Base-by-base conservation (phyloP, 2,113 vertebrate species). In the Pseudonaja textilis region DNA sequence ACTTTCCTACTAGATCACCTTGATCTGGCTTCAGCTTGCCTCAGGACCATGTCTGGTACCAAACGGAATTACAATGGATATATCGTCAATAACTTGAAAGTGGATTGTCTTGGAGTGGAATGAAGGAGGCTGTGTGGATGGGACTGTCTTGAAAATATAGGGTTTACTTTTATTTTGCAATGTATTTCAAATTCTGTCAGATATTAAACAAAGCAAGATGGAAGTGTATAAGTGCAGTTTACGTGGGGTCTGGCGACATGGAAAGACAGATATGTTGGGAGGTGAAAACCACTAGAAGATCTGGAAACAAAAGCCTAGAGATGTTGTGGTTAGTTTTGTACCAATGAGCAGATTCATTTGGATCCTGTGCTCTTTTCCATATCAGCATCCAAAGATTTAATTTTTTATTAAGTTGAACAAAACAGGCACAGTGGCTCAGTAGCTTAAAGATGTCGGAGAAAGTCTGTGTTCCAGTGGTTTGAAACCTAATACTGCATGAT, bases 341-440 rank as follows among this genome's bases (percentile, higher is more conserved):
- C 47, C 34, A 39, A 14, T 12, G 20, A 25, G 74, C 45, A 87
- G 92, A 92, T 87, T 91, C 42, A 55, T 64, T 87, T 87, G 91
- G 87, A 90, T 10, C 61, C 47, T 29, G 50, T 16, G 20, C 87
- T 87, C 0, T 90, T 54, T 64, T 50, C 45, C 59, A 95, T 42
- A 56, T 88, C 91, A 61, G 45, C 0, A 85, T 90, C 52, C 92
- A 93, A 89, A 39, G 91, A 85, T 93, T 54, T 39, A 39, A 42
- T 25, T 61, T 61, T 96, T 95, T 29, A 61, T 61, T 61, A 61
- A 61, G 3, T 29, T 26, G 59, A 29, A 29, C 10, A 61, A 61
- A 61, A 29, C 25, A 61, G 56, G 26, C 59, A 29, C 59, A 26
- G 23, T 59, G 57, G 22, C 23, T 59, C 57, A 26, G 57, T 59